These are phyloP conservation scores for Amphilophus citrinellus DNA, from an alignment of 2,113 vertebrate genomes.

Conservation along the genomic window DNA sequence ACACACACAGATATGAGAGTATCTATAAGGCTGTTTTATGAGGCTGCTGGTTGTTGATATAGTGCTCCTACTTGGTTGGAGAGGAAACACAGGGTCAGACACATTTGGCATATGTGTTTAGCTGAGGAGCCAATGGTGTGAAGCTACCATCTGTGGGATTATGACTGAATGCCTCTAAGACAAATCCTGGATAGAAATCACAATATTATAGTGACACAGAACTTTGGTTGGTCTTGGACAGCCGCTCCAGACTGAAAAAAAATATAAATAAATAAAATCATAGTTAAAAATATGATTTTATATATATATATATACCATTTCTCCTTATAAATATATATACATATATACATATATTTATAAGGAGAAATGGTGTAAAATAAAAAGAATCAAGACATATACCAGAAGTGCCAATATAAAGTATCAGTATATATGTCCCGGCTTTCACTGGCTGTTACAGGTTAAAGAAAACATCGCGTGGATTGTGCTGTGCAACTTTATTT, in stretches of 20 bases:
- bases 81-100: neutral
- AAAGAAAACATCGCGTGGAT: neutral
- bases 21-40: neutral
- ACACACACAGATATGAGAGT: too few species aligned
- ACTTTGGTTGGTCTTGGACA: neutral
- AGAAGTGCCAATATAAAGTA: neutral
- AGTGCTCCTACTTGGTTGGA: neutral
- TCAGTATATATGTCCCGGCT: neutral
- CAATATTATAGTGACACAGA: neutral
- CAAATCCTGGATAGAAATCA: neutral
- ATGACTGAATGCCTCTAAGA: slow-evolving; percentile 14
- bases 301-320: neutral
- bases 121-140: neutral
- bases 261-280: too few species aligned
- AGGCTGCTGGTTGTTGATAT: neutral
- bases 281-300: neutral
- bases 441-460: neutral
- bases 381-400: neutral
- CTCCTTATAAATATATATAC: too few species aligned
- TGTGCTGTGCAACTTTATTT: neutral
- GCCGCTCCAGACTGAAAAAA: neutral
- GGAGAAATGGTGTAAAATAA: neutral
- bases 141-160: neutral
- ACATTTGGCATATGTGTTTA: slow-evolving; percentile 6
- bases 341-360: too few species aligned